Conservation (phyloP, 2,888 invertebrate genomes). For the Chesias legatella region DNA sequence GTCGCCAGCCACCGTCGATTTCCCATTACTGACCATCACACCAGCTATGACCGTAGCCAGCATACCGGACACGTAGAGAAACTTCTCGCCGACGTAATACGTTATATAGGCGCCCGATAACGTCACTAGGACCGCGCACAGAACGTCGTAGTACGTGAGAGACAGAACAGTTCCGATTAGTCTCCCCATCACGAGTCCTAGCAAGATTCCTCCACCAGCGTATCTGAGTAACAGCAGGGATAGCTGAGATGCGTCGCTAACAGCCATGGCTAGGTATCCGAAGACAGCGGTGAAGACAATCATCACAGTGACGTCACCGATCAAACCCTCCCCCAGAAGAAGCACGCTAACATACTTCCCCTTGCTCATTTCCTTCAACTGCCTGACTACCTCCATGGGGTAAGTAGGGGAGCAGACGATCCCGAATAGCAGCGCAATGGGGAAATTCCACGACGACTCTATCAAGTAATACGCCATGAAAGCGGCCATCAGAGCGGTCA, state of each 20-base stretch:
- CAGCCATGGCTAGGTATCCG: conserved; percentile 54
- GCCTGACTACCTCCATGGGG: conserved; percentile 63
- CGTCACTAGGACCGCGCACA: conserved; percentile 61
- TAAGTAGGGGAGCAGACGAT: conserved; percentile 66
- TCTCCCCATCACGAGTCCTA: conserved; percentile 64
- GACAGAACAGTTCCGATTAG: conserved; percentile 54
- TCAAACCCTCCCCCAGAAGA: conserved; percentile 61
- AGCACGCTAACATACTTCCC: conserved; percentile 67
- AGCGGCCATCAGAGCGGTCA: conserved; percentile 55
- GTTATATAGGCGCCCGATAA: conserved; percentile 61
- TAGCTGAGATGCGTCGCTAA: conserved; percentile 52
- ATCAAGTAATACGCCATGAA: conserved; percentile 65
- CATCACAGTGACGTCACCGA: conserved; percentile 67
- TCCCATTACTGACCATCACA: conserved; percentile 57
- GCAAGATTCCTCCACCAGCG: conserved; percentile 57
- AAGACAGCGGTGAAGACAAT: conserved; percentile 63
- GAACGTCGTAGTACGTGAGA: conserved; percentile 57
- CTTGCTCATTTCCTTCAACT: conserved; percentile 54
- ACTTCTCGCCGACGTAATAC: conserved; percentile 67
- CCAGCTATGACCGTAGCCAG: conserved; percentile 60
- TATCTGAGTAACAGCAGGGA: conserved; percentile 55
- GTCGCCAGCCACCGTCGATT: conserved; percentile 61
- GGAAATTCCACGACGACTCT: conserved; percentile 57
- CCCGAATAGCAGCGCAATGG: conserved; percentile 59
- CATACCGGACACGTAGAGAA: conserved; percentile 65